phyloP scores from a whole-genome alignment of 2,113 vertebrate genomes.

The Prolemur simus region DNA sequence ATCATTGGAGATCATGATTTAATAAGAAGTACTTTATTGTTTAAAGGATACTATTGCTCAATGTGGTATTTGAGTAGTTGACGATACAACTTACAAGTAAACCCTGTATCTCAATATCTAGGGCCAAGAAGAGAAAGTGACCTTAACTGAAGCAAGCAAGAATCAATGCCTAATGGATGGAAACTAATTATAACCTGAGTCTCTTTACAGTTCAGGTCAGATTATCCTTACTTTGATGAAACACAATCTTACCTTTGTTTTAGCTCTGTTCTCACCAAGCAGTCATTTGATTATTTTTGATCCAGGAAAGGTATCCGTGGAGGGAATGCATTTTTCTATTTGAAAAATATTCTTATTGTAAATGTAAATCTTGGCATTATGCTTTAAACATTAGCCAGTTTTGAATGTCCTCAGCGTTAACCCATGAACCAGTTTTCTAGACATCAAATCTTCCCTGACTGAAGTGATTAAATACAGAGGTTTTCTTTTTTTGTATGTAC shows the following conservation, averaged over 20 bases:
- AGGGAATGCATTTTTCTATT: not conserved
- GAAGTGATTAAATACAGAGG: not conserved
- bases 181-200: slow-evolving; percentile 46
- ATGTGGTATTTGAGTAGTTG: slow-evolving; percentile 17
- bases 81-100: not conserved
- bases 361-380: not conserved
- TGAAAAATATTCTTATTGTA: not conserved
- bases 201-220: not conserved
- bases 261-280: slow-evolving; percentile 2
- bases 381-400: not conserved
- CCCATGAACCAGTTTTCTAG: not conserved
- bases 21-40: not conserved
- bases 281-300: not conserved
- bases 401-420: not conserved
- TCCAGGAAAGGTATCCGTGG: not conserved
- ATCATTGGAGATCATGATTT: not conserved
- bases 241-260: not conserved
- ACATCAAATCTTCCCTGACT: not conserved
- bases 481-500: not conserved
- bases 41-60: not conserved
- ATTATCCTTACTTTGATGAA: slow-evolving; percentile 5
- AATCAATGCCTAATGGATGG: slow-evolving; percentile 7
- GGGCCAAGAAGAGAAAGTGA: slow-evolving; percentile 17
- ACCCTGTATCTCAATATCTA: slow-evolving; percentile 1
- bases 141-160: not conserved